Conservation (phyloP, 2,113 vertebrate genomes). For the Chunga burmeisteri region DNA sequence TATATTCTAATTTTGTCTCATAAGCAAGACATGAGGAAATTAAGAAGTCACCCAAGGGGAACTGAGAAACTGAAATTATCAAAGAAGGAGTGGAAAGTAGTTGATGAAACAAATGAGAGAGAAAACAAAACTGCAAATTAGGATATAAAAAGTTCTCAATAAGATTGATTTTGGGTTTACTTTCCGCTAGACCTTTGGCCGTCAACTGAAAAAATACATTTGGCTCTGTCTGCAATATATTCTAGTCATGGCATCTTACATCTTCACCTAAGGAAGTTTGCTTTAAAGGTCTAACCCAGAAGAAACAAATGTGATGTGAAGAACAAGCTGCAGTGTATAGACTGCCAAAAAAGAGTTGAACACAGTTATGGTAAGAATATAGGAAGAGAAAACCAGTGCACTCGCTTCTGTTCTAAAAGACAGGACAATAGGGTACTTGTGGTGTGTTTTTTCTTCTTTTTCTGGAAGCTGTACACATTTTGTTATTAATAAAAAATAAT, state of each 20-base stretch:
- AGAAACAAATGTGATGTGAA: neutral
- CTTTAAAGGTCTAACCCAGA: neutral
- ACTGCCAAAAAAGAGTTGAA: neutral
- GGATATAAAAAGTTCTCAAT: neutral
- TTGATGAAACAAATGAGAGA: neutral
- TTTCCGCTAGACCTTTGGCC: neutral
- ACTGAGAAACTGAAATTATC: neutral
- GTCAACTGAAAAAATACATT: neutral
- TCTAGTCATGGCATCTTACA: neutral
- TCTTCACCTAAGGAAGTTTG: neutral
- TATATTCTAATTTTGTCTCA: neutral
- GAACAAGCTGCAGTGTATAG: neutral
- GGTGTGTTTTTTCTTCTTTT: accelerated
- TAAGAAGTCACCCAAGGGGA: neutral
- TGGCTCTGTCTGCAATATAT: neutral
- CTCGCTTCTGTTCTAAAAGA: neutral
- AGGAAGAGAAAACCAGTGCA: neutral
- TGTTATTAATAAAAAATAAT: neutral
- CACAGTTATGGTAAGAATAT: neutral
- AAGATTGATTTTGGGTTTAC: neutral
- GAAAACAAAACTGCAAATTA: neutral
- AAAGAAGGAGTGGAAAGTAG: neutral
- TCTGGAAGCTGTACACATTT: neutral
- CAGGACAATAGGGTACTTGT: neutral
- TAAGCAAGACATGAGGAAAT: neutral